Percentiles rank a stretch among this genome's conserved stretches.
Evolutionary conservation across 2,888 invertebrate species (phyloP).

Genomic region (Eudasyphora cyanicolor): DNA sequence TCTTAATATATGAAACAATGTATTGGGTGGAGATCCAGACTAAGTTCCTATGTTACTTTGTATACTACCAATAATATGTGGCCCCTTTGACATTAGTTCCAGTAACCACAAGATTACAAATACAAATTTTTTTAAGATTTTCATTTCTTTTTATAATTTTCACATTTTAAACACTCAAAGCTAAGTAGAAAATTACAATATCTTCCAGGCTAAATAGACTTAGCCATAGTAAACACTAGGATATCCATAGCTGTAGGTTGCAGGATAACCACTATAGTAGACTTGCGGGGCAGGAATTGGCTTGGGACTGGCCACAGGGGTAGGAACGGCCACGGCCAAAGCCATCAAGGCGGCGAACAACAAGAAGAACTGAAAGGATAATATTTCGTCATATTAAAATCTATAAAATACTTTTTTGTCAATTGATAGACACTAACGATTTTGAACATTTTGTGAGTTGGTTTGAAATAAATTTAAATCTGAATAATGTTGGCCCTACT

Average conservation of each 20-base stretch:
- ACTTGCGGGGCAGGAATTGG: constrained; percentile 74
- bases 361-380: constrained; percentile 69
- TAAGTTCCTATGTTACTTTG: too few species aligned
- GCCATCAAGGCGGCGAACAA: constrained; percentile 74
- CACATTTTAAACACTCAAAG: too few species aligned
- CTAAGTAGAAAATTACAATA: too few species aligned
- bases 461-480: not conserved
- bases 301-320: constrained; percentile 70
- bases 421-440: not conserved
- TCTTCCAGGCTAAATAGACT: constrained; percentile 8
- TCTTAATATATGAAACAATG: too few species aligned
- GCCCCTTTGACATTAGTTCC: too few species aligned
- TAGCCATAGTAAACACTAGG: constrained; percentile 75
- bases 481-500: too few species aligned
- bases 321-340: constrained; percentile 71
- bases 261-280: constrained; percentile 73
- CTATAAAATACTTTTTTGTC: not conserved
- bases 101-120: too few species aligned
- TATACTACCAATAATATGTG: too few species aligned
- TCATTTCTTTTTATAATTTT: too few species aligned
- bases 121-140: too few species aligned
- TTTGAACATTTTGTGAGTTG: constrained; percentile 12
- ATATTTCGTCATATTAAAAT: not conserved
- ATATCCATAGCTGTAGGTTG: constrained; percentile 68
- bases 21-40: too few species aligned